These are phyloP conservation scores for Hirudinaria manillensis DNA, from an alignment of 2,888 invertebrate species.

Conservation along the genomic window DNA sequence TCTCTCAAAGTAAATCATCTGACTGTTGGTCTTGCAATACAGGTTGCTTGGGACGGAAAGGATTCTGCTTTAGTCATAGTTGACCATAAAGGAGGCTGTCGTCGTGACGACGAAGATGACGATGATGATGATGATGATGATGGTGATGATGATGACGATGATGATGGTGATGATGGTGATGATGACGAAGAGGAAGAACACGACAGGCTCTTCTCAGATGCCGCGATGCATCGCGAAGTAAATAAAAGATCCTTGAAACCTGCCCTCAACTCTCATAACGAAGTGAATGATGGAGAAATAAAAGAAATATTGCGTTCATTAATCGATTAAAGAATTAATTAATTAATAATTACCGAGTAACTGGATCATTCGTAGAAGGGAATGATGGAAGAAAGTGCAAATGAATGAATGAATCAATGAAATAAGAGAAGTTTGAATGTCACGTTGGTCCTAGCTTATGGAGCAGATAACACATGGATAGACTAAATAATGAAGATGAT, in stretches of 20 bases:
- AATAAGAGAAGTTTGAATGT: neutral
- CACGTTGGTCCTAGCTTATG: neutral
- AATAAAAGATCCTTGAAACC: too few species aligned
- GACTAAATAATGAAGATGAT: conserved; percentile 16
- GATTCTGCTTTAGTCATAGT: conserved; percentile 83
- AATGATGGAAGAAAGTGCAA: too few species aligned
- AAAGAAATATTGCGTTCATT: neutral
- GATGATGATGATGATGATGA: conserved; percentile 27
- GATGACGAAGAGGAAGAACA: neutral
- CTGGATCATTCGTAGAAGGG: too few species aligned
- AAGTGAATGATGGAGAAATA: neutral
- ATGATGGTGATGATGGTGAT: conserved; percentile 11
- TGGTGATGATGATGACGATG: conserved; percentile 19
- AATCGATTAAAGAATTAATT: neutral
- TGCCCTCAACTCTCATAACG: neutral
- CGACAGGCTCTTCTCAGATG: neutral
- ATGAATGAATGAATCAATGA: too few species aligned
- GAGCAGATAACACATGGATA: neutral
- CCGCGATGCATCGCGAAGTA: too few species aligned
- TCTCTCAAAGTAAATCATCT: too few species aligned
- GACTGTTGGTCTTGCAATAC: too few species aligned
- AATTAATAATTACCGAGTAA: neutral
- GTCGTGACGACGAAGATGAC: conserved; percentile 34
- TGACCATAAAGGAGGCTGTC: conserved; percentile 32
- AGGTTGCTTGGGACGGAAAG: conserved; percentile 83